Evolutionary conservation across 2,113 vertebrate species (phyloP), one percentile per base, ranked within the genome.

Genomic region (Neomonachus schauinslandi): DNA sequence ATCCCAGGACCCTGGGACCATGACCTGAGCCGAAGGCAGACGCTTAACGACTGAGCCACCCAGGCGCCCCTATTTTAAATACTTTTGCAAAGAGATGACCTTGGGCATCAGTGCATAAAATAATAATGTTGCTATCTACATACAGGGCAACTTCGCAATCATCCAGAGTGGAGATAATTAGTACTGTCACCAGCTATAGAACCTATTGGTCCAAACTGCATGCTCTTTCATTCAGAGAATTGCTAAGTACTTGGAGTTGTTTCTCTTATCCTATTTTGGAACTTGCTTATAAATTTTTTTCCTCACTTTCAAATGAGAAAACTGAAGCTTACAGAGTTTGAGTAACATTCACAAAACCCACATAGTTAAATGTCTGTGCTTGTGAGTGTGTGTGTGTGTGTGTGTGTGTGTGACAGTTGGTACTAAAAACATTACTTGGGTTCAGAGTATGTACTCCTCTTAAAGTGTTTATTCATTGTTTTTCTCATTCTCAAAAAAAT

Each of bases 121-220:
- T 22, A 63, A 51, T 77, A 79, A 57, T 22, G 18, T 46, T 90
- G 6, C 15, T 63, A 16, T 65, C 10, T 22, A 13, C 24, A 8
- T 49, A 61, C 0, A 22, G n/a, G 33, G 19, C 15, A 67, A 65
- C 1, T 87, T 71, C 49, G n/a, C 22, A 88, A 24, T 63, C 31
- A 93, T 39, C 19, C 61, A 39, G 14, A 57, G 16, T 28, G 5
- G 4, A 90, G 65, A 71, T 28, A 57, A 77, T n/a, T 89, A 33
- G 13, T 63, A 4, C 36, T 53, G 12, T 93, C 12, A 91, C 9
- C 53, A 55, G 4, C 28, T 88, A 33, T 59, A 84, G 46, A 2
- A n/a, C 7, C 5, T 22, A 18, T 46, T 24, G 19, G 1, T 55
- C n/a, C 7, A 65, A 55, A 1, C 46, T 26, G 0, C 1, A 15